Evolutionary conservation across 2,113 vertebrate genomes (phyloP).

Genomic region (Oceanodroma tethys): DNA sequence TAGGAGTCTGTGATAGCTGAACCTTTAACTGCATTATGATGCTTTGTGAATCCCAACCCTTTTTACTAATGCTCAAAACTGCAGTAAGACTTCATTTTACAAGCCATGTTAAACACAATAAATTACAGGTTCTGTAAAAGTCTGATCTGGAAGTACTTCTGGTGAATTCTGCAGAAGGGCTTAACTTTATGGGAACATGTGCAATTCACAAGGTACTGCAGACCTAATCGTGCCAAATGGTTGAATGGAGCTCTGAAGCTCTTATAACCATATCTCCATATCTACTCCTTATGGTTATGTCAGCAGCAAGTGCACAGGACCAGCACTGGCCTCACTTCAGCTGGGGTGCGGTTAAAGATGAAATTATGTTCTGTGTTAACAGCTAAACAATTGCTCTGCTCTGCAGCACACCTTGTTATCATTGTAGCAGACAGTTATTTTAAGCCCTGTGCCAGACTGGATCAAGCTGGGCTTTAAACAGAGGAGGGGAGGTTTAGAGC

Average conservation of each 20-base stretch:
- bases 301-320: neutral
- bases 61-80: neutral
- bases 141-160: neutral
- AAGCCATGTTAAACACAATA: neutral
- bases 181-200: neutral
- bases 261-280: rapidly evolving
- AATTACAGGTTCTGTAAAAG: neutral
- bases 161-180: neutral
- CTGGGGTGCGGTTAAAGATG: neutral
- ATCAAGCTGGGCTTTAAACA: neutral
- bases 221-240: neutral
- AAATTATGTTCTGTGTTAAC: neutral
- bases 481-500: neutral
- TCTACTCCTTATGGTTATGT: neutral
- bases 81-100: neutral
- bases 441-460: neutral
- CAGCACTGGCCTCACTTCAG: neutral
- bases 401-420: neutral
- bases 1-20: neutral
- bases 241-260: neutral
- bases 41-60: neutral
- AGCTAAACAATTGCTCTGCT: neutral
- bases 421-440: neutral
- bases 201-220: neutral
- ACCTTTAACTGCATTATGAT: neutral